These are phyloP conservation scores for Trichomycterus rosablanca DNA, from an alignment of 2,113 vertebrate genomes.

Conservation along the genomic window DNA sequence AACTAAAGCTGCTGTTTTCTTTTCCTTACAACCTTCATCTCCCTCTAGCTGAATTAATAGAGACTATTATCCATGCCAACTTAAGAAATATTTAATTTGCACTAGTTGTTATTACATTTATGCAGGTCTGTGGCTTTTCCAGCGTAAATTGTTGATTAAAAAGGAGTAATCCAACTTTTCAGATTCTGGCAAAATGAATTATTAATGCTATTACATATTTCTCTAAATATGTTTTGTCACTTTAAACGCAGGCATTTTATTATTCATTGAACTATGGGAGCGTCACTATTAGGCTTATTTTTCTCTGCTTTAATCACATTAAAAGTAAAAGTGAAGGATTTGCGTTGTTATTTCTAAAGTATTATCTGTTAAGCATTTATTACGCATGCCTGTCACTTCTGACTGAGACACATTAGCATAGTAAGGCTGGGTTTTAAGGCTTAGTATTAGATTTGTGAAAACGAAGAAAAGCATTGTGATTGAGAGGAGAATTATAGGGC, in stretches of 20 bases:
- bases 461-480: constrained; percentile 11
- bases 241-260: constrained; percentile 31
- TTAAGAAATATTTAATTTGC: no score
- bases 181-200: no score
- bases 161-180: no score
- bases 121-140: no score
- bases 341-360: constrained; percentile 39
- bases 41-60: no score
- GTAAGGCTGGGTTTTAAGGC: constrained; percentile 47
- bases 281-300: constrained; percentile 34
- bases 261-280: constrained; percentile 20
- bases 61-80: no score
- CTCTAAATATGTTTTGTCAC: neutral
- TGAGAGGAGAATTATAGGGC: constrained; percentile 36
- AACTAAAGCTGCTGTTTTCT: no score
- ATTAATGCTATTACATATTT: no score
- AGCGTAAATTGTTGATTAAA: no score
- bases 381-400: constrained; percentile 46
- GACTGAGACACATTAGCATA: constrained; percentile 53
- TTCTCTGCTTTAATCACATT: constrained; percentile 42
- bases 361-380: constrained; percentile 50
- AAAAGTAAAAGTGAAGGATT: constrained; percentile 30
- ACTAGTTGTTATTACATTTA: no score
- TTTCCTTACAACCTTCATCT: no score
- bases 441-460: constrained; percentile 45